phyloP scores from a whole-genome alignment of 2,113 vertebrate genomes.

The Boulengeromyrus knoepffleri region DNA sequence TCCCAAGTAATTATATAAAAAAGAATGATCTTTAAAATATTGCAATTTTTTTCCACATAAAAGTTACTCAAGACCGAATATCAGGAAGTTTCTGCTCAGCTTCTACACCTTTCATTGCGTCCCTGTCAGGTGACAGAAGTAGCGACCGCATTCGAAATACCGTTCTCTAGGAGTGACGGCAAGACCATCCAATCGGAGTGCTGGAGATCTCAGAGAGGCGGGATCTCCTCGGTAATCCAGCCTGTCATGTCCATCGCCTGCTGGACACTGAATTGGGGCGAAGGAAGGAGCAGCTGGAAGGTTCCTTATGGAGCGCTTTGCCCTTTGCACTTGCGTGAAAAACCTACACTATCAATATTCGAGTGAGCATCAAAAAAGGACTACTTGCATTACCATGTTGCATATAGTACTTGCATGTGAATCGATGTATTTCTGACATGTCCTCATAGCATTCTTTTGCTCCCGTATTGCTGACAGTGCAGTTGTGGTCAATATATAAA shows the following conservation, averaged over 20 bases:
- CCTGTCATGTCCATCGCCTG: background rate
- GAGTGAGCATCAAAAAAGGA: background rate
- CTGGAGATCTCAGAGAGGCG: background rate
- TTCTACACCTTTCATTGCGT: constrained; percentile 20
- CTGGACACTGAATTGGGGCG: background rate
- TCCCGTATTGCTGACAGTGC: background rate
- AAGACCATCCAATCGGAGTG: constrained; percentile 31
- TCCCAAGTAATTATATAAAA: background rate
- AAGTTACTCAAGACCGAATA: background rate
- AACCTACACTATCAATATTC: background rate
- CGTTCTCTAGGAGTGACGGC: constrained; percentile 30
- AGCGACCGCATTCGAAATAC: constrained; percentile 42
- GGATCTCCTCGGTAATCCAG: background rate
- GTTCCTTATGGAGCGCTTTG: background rate
- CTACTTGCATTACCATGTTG: background rate
- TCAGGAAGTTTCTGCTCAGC: background rate
- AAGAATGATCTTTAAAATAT: background rate
- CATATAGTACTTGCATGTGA: background rate
- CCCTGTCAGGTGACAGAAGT: constrained; percentile 27
- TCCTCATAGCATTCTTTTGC: background rate
- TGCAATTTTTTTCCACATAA: background rate
- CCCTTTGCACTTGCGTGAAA: background rate
- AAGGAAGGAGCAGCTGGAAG: background rate
- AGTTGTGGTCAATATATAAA: background rate
- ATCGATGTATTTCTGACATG: background rate